phyloP scores from a whole-genome alignment of 2,888 invertebrate genomes.

The Nomada flava region DNA sequence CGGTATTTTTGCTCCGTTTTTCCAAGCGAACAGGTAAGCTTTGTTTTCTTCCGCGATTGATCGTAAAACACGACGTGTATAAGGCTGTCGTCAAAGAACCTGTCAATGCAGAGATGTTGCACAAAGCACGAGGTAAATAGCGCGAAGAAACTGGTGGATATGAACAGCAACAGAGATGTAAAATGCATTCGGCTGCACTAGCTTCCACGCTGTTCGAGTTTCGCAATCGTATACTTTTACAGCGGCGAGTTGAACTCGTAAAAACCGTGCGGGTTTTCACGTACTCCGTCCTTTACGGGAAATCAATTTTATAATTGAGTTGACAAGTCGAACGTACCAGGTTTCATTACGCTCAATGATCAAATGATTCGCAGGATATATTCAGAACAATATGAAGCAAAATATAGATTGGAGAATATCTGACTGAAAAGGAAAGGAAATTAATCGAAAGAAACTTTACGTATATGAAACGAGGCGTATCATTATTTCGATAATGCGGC shows the following conservation, averaged over 20 bases:
- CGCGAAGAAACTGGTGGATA: background rate
- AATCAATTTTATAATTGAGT: slow-evolving; percentile 1
- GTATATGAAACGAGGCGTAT: too few relatives aligned
- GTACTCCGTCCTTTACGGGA: background rate
- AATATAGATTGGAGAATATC: too few relatives aligned
- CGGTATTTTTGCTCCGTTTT: too few relatives aligned
- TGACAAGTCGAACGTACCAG: too few relatives aligned
- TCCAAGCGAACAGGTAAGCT: background rate
- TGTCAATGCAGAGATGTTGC: background rate
- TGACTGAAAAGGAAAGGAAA: background rate
- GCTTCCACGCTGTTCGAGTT: slow-evolving; percentile 5
- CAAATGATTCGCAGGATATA: too few relatives aligned
- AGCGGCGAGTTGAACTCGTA: background rate
- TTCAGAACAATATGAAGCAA: background rate
- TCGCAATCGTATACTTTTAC: slow-evolving; percentile 17
- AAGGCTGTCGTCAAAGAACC: background rate
- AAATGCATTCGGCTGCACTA: background rate
- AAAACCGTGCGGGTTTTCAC: slow-evolving; percentile 9
- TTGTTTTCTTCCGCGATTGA: background rate
- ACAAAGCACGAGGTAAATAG: background rate
- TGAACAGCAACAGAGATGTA: background rate
- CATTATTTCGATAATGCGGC: background rate
- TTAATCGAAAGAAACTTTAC: background rate
- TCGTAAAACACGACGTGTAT: background rate
- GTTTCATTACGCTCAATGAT: too few relatives aligned